Evolutionary conservation across 2,888 invertebrate species (phyloP).

Genomic region (Drosophila paramelanica): DNA sequence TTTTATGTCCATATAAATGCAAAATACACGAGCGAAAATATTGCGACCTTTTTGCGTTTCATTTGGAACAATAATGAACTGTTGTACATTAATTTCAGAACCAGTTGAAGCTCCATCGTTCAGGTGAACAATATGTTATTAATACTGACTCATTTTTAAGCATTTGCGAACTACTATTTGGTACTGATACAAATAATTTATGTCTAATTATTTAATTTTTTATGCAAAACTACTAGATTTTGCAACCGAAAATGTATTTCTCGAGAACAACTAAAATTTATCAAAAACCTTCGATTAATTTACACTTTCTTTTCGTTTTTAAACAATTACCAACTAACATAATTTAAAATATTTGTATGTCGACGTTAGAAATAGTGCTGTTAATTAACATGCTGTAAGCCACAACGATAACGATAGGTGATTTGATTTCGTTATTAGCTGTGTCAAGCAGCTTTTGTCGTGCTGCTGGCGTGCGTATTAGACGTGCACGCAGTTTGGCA

Average conservation of each 20-base stretch:
- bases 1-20: conserved; percentile 86
- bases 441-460: conserved; percentile 21
- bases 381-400: conserved; percentile 7
- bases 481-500: conserved; percentile 30
- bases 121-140: conserved; percentile 14
- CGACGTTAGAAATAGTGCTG: not conserved
- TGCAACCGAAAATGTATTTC: too few species aligned
- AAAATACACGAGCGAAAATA: conserved; percentile 72
- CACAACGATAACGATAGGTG: not conserved
- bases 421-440: not conserved
- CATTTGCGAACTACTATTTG: not conserved
- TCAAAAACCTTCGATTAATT: too few species aligned
- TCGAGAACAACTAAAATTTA: too few species aligned
- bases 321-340: too few species aligned
- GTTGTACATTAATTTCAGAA: conserved; percentile 1
- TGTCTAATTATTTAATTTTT: too few species aligned
- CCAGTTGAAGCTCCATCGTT: not conserved
- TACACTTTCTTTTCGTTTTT: too few species aligned
- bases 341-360: not conserved
- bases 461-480: conserved; percentile 20
- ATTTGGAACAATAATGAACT: conserved; percentile 75
- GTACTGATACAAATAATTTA: too few species aligned
- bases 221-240: too few species aligned
- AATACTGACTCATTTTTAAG: conserved; percentile 7
- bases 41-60: conserved; percentile 82